Conservation (phyloP, 2,797 vertebrate species). For the Pangasius djambal region DNA sequence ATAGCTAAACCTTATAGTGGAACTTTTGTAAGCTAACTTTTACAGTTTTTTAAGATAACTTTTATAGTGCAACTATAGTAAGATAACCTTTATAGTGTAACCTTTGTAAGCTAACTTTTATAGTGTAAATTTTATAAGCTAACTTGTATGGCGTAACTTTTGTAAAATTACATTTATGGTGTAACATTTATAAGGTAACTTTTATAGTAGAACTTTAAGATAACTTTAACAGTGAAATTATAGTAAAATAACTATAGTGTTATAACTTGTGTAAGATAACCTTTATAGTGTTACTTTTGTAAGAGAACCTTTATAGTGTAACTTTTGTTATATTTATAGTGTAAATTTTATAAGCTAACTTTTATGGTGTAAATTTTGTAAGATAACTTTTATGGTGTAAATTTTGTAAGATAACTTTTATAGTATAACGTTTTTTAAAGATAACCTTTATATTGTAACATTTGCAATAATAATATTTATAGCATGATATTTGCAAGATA, state of each 20-base stretch:
- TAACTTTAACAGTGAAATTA: not conserved
- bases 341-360: not conserved
- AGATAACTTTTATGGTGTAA: not conserved
- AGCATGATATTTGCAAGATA: not conserved
- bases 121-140: not conserved
- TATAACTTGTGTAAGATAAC: not conserved
- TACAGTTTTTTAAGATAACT: not conserved
- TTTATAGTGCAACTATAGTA: not conserved
- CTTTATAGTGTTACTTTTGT: not conserved
- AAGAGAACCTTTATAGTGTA: not conserved
- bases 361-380: not conserved
- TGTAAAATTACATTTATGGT: not conserved
- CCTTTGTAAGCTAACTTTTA: not conserved
- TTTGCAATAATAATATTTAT: not conserved
- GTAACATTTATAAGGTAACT: not conserved
- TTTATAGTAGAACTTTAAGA: not conserved
- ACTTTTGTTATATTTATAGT: not conserved
- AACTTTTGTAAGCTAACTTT: not conserved
- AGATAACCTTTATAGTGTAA: not conserved
- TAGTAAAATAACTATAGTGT: not conserved
- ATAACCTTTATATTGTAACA: not conserved
- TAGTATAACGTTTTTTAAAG: not conserved
- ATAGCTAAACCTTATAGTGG: not conserved
- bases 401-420: not conserved
- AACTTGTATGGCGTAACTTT: not conserved